Base-by-base conservation (phyloP, 2,888 invertebrate species). In the Panzeria rudis region DNA sequence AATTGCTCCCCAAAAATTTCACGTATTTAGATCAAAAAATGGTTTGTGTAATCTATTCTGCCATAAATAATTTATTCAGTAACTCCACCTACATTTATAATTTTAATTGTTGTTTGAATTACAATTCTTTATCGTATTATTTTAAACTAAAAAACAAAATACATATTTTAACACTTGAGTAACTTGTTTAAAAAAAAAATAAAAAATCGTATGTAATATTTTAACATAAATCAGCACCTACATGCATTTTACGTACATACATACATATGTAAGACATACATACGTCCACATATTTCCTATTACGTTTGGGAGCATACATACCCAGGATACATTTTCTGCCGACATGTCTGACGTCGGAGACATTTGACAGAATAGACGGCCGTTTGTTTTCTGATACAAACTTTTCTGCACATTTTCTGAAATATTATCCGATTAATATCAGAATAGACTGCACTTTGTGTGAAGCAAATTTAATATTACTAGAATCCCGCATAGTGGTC, bases 21-120 rank as follows among this genome's bases (percentile, higher is more conserved):
- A 29, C 52, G 7, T 17, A 32, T 75, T 35, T 9, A 35, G 29
- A 25, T 52, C 23, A 54, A 44, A 61, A 23, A 59, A 29, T 38
- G 11, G 41, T 17, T 29, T 64, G 41, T 64, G 73, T 52, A 68
- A 68, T 75, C 73, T 13, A 0, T 17, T 20, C 4, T 4, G 13
- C 15, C 17, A 75, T 64, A 64, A 75, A 41, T 64, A 54, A 54
- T 68, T 59, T 68, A 73, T 59, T 73, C 69, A 23, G 11, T 32
- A 62, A 79, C 79, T 84, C 83, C 83, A 84, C 79, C 79, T 32
- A 75, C 69, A 68, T 79, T 76, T 71, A 54, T 62, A 35, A 72
- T 32, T 76, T 47, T 13, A 35, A 68, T 47, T 56, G 44, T 76
- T 64, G n/a, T 44, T 64, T 44, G 35, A 69, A 13, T 38, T 64